Evolutionary conservation across 64 coral and sea anemone species (phyloP), one percentile per base, ranked within the genome.

Genomic region (Acropora yongei): DNA sequence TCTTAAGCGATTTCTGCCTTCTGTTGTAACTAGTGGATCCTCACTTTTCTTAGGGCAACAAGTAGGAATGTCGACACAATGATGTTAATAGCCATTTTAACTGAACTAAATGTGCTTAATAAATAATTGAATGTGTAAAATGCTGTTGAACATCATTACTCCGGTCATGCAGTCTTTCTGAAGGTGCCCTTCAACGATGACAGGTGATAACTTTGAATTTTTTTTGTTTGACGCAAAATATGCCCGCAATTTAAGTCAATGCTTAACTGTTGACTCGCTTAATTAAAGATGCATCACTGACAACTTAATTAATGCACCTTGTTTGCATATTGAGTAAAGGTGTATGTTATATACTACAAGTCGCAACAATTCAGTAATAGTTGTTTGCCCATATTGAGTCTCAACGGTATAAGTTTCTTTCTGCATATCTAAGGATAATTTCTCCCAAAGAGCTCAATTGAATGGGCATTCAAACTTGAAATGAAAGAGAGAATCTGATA

Each of bases 41-140:
- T 61, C 19, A 69, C 68, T 41, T 11, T 44, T 61, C 61, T 65
- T 5, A 71, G 18, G 82, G 65, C 82, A 85, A 30, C 2, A 49
- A 12, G 4, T 11, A 18, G 16, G 41, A 30, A 47, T 47, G 58
- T 83, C 80, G 5, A 44, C 41, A 45, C 58, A 83, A 83, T 66
- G 2, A 75, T 75, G 41, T 45, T 83, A 83, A 83, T 83, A 66
- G 58, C 58, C 57, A 44, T 82, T 83, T 83, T 2, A 55, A 10
- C 51, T 55, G 39, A 83, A 12, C 43, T 2, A 83, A 83, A 83
- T 41, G 67, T 83, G 57, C 67, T 20, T 16, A 55, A 10, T 42
- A 40, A 63, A 10, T 19, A 51, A 82, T 63, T 18, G 30, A 30
- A 30, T 30, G 30, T 30, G 30, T 30, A 30, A 30, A 30, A 30